A percentile compares a stretch with the other conserved stretches of the same genome.
Conservation (phyloP, 2,797 vertebrate species). For the Carcharodon carcharias region DNA sequence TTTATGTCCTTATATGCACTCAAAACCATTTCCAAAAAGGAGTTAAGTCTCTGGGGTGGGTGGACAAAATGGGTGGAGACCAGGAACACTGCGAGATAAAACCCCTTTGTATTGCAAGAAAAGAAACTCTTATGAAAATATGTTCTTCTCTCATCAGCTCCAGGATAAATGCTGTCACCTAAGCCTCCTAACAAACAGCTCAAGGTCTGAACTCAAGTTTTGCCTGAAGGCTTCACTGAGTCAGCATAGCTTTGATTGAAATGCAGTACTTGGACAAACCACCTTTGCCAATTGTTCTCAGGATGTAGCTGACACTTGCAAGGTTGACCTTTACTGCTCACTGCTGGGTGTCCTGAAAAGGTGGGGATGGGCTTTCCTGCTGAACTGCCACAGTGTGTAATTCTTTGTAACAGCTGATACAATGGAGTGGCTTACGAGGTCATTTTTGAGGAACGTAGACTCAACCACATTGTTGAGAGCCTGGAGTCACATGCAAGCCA, state of each 20-base stretch:
- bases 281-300: background rate
- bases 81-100: background rate
- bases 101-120: background rate
- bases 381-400: background rate
- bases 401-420: background rate
- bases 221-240: background rate
- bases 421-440: background rate
- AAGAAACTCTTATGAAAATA: background rate
- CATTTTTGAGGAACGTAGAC: no score
- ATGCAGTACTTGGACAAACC: no score
- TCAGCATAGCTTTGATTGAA: background rate
- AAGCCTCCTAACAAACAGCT: background rate
- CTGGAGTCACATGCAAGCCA: background rate
- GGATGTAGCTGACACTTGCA: background rate
- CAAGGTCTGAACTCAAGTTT: background rate
- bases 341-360: background rate
- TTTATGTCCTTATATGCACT: background rate
- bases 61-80: background rate
- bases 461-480: background rate
- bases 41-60: background rate
- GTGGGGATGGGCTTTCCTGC: background rate
- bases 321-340: background rate
- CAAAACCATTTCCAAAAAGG: background rate
- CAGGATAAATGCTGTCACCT: no score
- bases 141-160: background rate